Conservation (phyloP, 1,140 invertebrate species). For the Bombus confusus region DNA sequence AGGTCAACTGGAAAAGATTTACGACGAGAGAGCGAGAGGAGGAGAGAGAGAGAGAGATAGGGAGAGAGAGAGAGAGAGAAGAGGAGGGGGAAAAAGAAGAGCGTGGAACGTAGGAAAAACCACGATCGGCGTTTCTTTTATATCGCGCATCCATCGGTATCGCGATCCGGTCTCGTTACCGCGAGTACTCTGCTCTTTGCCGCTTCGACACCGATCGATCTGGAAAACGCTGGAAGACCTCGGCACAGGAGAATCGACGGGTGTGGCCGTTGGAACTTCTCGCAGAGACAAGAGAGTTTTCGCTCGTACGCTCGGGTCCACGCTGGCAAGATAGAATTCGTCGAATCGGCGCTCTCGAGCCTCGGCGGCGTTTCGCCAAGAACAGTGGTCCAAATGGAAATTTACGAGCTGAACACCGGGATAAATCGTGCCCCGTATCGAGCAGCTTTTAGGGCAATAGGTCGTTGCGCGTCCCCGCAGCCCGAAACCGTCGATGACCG, state of each 20-base stretch:
- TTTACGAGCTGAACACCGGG: conserved; percentile 71
- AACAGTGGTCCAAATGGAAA: conserved; percentile 74
- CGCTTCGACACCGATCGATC: neutral
- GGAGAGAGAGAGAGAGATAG: neutral
- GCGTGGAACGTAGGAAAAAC: neutral
- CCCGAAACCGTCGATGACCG: conserved; percentile 53
- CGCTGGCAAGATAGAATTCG: conserved; percentile 8
- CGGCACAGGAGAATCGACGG: conserved; percentile 5
- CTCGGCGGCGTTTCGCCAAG: conserved; percentile 73
- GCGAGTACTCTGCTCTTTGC: neutral
- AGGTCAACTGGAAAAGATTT: conserved; percentile 72
- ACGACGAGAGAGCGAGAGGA: conserved; percentile 46
- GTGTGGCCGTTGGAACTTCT: neutral
- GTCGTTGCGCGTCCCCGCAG: conserved; percentile 69
- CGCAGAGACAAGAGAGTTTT: too few species aligned
- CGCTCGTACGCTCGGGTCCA: neutral
- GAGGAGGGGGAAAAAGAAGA: neutral
- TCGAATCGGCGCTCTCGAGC: conserved; percentile 56
- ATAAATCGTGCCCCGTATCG: conserved; percentile 68
- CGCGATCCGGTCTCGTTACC: neutral
- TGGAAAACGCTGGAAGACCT: neutral
- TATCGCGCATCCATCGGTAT: neutral
- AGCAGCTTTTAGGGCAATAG: conserved; percentile 77
- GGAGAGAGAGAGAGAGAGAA: neutral
- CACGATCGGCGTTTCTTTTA: neutral